Evolutionary conservation across 1,140 invertebrate genomes (phyloP).

Genomic region (Atopsyche davidsoni): DNA sequence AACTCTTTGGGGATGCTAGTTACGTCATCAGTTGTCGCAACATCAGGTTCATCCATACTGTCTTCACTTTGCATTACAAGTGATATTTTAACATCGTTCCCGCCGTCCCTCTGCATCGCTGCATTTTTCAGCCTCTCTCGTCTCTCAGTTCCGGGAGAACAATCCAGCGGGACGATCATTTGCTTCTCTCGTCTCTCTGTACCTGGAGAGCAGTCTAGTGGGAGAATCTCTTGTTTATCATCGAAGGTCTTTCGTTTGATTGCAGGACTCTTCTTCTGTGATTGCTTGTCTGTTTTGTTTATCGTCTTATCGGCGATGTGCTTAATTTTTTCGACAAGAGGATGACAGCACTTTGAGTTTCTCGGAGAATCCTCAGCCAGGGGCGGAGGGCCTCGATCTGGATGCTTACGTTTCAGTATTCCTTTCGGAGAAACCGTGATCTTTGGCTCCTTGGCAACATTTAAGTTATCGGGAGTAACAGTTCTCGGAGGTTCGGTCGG

Average conservation of each 20-base stretch:
- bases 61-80: conserved; percentile 20
- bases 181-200: conserved; percentile 40
- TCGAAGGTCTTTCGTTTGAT: conserved; percentile 41
- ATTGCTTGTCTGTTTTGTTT: conserved; percentile 44
- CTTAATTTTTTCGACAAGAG: conserved; percentile 55
- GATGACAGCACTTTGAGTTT: conserved; percentile 51
- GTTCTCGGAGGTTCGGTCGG: conserved; percentile 28
- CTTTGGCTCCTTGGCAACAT: conserved; percentile 28
- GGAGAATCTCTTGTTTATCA: conserved; percentile 42
- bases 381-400: conserved; percentile 38
- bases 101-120: conserved; percentile 9
- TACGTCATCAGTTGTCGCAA: conserved; percentile 27
- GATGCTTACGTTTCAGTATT: conserved; percentile 43
- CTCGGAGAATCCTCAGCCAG: conserved; percentile 39
- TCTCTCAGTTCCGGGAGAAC: conserved; percentile 42
- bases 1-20: conserved; percentile 36
- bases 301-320: conserved; percentile 54
- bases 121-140: conserved; percentile 34
- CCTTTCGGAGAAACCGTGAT: conserved; percentile 44
- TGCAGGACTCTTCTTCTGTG: conserved; percentile 45
- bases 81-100: conserved; percentile 21
- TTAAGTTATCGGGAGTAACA: conserved; percentile 31
- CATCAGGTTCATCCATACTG: conserved; percentile 26
- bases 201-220: conserved; percentile 44
- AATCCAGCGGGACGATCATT: conserved; percentile 36